A percentile compares a stretch with the other conserved stretches of the same genome.
These are phyloP conservation scores for Bhutanitis thaidina DNA, from an alignment of 2,888 invertebrate genomes.

Conservation along the genomic window DNA sequence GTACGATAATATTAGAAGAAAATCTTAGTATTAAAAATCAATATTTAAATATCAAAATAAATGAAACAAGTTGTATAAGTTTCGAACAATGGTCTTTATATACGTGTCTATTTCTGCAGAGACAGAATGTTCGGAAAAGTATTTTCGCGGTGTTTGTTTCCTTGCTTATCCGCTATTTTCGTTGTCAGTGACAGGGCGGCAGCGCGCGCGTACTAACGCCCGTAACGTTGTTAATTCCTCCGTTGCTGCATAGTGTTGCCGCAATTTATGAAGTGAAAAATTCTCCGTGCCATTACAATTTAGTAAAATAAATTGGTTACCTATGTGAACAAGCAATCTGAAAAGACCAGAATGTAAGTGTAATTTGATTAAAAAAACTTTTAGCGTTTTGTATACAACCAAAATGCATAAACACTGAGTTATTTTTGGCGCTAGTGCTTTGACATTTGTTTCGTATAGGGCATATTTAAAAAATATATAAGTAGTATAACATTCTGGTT, in stretches of 20 bases:
- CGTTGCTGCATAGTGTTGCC: not conserved
- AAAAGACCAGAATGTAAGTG: conserved; percentile 5
- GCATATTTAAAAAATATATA: conserved; percentile 13
- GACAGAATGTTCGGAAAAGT: conserved; percentile 28
- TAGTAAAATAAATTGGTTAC: not conserved
- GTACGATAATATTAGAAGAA: too few species aligned
- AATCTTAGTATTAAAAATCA: too few species aligned
- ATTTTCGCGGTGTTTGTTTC: conserved; percentile 39
- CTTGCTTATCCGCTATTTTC: conserved; percentile 54
- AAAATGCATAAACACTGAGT: conserved; percentile 21
- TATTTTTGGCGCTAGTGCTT: conserved; percentile 58
- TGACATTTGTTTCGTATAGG: conserved; percentile 44
- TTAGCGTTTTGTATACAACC: conserved; percentile 4
- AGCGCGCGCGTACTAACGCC: conserved; percentile 43
- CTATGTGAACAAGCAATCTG: not conserved
- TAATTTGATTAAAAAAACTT: not conserved
- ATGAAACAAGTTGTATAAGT: too few species aligned
- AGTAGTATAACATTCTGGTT: too few species aligned
- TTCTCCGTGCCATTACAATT: not conserved
- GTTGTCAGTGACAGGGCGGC: conserved; percentile 51
- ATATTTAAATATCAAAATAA: too few species aligned
- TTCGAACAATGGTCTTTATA: conserved; percentile 38
- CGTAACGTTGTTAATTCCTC: conserved; percentile 22
- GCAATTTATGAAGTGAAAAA: conserved; percentile 2
- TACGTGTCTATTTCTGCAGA: conserved; percentile 18